Evolutionary conservation across 2,797 vertebrate genomes (phyloP).

Genomic region (Margarornis squamiger): DNA sequence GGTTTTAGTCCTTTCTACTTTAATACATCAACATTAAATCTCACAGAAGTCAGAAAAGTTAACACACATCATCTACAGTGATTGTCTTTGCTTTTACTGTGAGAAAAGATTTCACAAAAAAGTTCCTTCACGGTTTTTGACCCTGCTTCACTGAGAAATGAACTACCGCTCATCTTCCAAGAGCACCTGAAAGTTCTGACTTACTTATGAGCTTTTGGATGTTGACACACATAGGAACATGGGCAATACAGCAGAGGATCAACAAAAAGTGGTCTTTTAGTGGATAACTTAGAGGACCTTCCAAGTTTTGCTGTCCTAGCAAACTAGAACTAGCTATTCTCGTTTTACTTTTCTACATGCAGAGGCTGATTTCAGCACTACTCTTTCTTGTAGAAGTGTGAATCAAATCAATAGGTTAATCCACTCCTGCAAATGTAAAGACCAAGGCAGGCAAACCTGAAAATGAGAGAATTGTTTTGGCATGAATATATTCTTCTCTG

Average conservation of each 20-base stretch:
- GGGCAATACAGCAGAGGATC: background rate
- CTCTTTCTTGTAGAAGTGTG: background rate
- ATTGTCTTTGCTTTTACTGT: background rate
- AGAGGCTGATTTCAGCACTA: background rate
- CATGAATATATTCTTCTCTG: background rate
- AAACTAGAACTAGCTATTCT: background rate
- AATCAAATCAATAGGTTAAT: background rate
- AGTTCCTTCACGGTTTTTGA: background rate
- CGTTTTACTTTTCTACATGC: background rate
- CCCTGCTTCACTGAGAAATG: background rate
- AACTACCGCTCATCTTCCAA: background rate
- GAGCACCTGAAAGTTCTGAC: background rate
- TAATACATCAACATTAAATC: background rate
- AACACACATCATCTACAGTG: background rate
- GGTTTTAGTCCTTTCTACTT: background rate
- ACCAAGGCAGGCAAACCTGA: constrained; percentile 11
- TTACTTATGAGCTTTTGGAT: background rate
- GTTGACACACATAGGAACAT: background rate
- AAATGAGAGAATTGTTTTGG: constrained; percentile 32
- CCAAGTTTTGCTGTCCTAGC: background rate
- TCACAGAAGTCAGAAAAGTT: background rate
- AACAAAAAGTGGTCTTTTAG: background rate
- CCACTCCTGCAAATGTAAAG: background rate
- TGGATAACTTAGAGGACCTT: background rate
- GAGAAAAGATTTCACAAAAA: background rate